Conservation (phyloP, 2,113 vertebrate genomes). For the Dipodomys spectabilis region DNA sequence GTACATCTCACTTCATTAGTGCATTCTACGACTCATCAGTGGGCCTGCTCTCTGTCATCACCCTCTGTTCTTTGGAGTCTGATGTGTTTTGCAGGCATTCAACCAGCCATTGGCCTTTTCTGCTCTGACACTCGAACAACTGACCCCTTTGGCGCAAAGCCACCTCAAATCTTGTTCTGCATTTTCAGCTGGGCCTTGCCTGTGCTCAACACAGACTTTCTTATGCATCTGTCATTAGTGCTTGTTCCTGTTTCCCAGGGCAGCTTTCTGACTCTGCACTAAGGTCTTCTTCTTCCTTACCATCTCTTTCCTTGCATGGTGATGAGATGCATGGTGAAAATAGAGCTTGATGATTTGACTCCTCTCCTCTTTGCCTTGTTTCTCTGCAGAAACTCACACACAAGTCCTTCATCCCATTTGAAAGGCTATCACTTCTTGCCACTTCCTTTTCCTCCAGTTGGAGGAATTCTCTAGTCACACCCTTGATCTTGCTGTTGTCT, state of each 20-base stretch:
- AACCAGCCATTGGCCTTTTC: background rate
- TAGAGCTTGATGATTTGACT: too few relatives aligned
- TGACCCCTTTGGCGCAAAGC: background rate
- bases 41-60: background rate
- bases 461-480: background rate
- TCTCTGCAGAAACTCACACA: background rate
- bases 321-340: background rate
- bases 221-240: background rate
- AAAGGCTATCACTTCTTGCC: background rate
- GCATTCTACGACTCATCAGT: background rate
- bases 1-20: background rate
- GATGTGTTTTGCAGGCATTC: background rate
- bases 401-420: background rate
- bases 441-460: background rate
- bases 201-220: background rate
- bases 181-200: background rate
- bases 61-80: background rate
- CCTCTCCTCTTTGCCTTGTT: background rate
- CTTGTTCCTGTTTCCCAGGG: background rate
- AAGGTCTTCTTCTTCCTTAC: background rate
- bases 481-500: background rate
- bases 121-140: background rate
- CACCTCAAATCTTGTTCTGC: background rate
- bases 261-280: background rate
- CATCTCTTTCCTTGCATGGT: background rate